Percentiles rank a stretch among this genome's conserved stretches.
Evolutionary conservation across 2,113 vertebrate species (phyloP).

Genomic region (Nibea albiflora): DNA sequence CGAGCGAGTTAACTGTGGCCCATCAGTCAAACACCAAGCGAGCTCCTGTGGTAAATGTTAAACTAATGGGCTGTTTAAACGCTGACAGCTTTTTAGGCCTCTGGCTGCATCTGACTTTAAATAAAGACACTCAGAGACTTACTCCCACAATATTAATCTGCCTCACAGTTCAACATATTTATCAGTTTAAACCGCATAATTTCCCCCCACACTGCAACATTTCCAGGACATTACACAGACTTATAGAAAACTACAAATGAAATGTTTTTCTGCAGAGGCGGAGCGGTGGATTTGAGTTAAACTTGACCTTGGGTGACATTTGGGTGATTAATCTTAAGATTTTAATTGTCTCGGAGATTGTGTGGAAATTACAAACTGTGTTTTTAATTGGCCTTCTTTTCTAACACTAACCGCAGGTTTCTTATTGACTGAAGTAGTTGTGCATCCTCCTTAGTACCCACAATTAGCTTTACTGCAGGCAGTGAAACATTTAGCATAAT

Average conservation of each 20-base stretch:
- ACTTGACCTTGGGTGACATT: slow-evolving; percentile 36
- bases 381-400: slow-evolving; percentile 39
- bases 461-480: not conserved
- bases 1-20: not conserved
- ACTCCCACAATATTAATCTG: not conserved
- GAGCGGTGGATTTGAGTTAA: not conserved
- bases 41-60: slow-evolving; percentile 21
- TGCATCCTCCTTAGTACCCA: not conserved
- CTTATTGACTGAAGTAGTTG: slow-evolving; percentile 14
- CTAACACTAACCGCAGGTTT: slow-evolving; percentile 13
- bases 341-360: slow-evolving; percentile 46
- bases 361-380: slow-evolving; percentile 16
- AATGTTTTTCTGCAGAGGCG: not conserved
- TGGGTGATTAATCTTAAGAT: slow-evolving; percentile 37
- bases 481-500: not conserved
- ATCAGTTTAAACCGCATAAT: slow-evolving; percentile 12
- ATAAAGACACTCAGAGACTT: slow-evolving; percentile 12
- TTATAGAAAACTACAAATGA: slow-evolving; percentile 28
- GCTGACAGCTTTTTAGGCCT: slow-evolving; percentile 24
- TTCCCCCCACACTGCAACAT: not conserved
- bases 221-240: not conserved
- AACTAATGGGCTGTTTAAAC: slow-evolving; percentile 40
- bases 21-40: slow-evolving; percentile 9
- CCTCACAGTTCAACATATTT: slow-evolving; percentile 21
- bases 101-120: slow-evolving; percentile 36